Evolutionary conservation across 2,797 vertebrate genomes (phyloP).

Genomic region (Odontamblyopus rebecca): DNA sequence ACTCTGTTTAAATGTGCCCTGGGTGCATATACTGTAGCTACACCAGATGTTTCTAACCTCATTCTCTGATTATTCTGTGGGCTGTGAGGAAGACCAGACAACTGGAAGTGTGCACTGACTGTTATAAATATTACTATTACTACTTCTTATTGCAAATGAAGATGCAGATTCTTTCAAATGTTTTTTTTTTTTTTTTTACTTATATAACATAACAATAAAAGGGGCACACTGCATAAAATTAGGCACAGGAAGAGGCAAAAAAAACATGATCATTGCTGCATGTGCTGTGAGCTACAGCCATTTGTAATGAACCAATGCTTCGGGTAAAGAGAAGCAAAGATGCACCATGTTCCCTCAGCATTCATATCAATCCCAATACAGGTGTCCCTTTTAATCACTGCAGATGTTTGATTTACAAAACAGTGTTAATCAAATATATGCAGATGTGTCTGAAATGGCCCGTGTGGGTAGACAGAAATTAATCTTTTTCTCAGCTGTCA

Average conservation of each 20-base stretch:
- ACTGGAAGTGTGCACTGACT: slow-evolving; percentile 16
- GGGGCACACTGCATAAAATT: too few species aligned
- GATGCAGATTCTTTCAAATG: not conserved
- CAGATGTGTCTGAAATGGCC: not conserved
- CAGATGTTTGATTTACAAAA: slow-evolving; percentile 7
- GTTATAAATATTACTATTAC: not conserved
- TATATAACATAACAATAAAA: too few species aligned
- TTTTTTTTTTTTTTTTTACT: too few species aligned
- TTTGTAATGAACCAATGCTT: slow-evolving; percentile 8
- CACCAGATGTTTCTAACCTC: slow-evolving; percentile 66
- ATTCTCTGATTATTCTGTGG: slow-evolving; percentile 43
- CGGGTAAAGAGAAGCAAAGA: not conserved
- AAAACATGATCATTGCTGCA: not conserved
- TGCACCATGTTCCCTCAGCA: not conserved
- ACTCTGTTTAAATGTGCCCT: slow-evolving; percentile 61
- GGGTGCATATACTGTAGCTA: slow-evolving; percentile 44
- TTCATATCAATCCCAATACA: not conserved
- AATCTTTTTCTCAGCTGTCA: slow-evolving; percentile 34
- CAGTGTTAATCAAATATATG: slow-evolving; percentile 19
- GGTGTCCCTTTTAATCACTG: slow-evolving; percentile 7
- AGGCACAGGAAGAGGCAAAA: too few species aligned
- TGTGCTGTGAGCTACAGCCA: slow-evolving; percentile 1
- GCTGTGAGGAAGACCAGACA: slow-evolving; percentile 39
- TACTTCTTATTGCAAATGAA: slow-evolving; percentile 2
- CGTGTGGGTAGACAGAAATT: not conserved